Percentiles rank a stretch among this genome's conserved stretches.
These are phyloP conservation scores for Oxytorus armatus DNA, from an alignment of 2,888 invertebrate genomes.

Conservation along the genomic window DNA sequence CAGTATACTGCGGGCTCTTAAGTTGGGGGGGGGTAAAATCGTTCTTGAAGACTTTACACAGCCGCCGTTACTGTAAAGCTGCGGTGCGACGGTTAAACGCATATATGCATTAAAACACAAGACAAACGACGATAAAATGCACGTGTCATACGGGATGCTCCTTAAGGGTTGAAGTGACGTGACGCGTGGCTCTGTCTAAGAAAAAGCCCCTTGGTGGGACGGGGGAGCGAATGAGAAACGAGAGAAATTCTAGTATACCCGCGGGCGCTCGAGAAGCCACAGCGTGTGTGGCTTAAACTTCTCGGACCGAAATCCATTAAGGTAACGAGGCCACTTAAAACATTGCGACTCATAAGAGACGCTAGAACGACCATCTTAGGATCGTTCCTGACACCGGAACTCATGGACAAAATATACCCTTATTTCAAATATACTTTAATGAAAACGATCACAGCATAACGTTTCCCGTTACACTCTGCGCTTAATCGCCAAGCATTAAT, in stretches of 20 bases:
- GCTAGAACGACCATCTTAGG: conserved; percentile 16
- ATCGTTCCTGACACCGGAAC: conserved; percentile 10
- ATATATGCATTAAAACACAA: conserved; percentile 39
- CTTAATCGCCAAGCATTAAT: too few relatives aligned
- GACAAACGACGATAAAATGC: conserved; percentile 70
- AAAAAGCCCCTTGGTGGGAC: conserved; percentile 26
- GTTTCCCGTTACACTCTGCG: too few relatives aligned
- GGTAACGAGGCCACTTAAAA: conserved; percentile 70
- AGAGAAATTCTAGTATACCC: conserved; percentile 43
- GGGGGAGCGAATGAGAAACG: conserved; percentile 62
- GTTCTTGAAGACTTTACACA: conserved; percentile 44
- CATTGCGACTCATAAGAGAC: conserved; percentile 29
- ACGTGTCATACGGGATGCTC: conserved; percentile 64
- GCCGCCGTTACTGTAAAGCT: conserved; percentile 25
- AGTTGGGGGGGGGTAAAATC: conserved; percentile 48
- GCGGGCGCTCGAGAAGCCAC: conserved; percentile 56
- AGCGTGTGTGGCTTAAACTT: conserved; percentile 70
- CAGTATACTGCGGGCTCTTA: conserved; percentile 2
- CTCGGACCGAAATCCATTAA: conserved; percentile 73
- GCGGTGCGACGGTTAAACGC: conserved; percentile 45
- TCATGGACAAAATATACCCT: background rate
- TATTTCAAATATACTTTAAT: background rate
- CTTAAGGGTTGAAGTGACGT: conserved; percentile 50
- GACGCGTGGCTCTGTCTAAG: conserved; percentile 33
- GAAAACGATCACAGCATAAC: too few relatives aligned